Conservation (phyloP, 2,888 invertebrate species). For the Ophonus ardosiacus region DNA sequence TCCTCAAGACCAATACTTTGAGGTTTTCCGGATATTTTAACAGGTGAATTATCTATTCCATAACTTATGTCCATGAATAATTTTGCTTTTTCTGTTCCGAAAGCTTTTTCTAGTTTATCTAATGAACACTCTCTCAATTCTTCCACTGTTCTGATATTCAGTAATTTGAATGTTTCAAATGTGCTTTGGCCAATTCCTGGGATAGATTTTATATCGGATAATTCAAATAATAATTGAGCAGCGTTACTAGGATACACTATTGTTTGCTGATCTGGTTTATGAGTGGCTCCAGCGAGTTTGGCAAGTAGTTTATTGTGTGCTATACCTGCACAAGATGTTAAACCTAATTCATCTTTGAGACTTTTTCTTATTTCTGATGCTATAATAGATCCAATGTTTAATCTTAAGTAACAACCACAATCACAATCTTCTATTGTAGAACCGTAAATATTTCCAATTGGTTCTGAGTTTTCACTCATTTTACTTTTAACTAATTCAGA, state of each 20-base stretch:
- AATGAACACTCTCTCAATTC: conserved; percentile 83
- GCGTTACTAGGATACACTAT: conserved; percentile 85
- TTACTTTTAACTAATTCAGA: conserved; percentile 81
- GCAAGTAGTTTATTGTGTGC: conserved; percentile 91
- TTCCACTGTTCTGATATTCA: conserved; percentile 82
- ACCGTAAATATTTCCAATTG: conserved; percentile 80
- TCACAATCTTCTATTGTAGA: conserved; percentile 79
- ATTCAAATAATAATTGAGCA: conserved; percentile 81
- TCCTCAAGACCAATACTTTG: conserved; percentile 90
- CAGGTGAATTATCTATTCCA: conserved; percentile 86
- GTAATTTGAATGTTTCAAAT: conserved; percentile 80
- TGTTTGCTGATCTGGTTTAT: conserved; percentile 92
- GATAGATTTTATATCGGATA: conserved; percentile 81
- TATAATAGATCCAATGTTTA: conserved; percentile 85
- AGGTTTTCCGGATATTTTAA: conserved; percentile 87
- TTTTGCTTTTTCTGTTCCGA: conserved; percentile 84
- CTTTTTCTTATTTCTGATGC: conserved; percentile 87
- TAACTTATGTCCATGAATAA: conserved; percentile 84
- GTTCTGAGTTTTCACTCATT: conserved; percentile 73
- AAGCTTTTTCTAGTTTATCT: conserved; percentile 78
- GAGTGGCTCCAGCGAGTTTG: conserved; percentile 84
- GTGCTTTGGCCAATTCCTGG: conserved; percentile 89
- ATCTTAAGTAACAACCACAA: conserved; percentile 86
- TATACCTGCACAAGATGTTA: conserved; percentile 90
- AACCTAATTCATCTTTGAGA: conserved; percentile 82